Percentiles rank a stretch among this genome's conserved stretches.
phyloP scores from a whole-genome alignment of 2,113 vertebrate genomes.

The Tonatia bakeri region DNA sequence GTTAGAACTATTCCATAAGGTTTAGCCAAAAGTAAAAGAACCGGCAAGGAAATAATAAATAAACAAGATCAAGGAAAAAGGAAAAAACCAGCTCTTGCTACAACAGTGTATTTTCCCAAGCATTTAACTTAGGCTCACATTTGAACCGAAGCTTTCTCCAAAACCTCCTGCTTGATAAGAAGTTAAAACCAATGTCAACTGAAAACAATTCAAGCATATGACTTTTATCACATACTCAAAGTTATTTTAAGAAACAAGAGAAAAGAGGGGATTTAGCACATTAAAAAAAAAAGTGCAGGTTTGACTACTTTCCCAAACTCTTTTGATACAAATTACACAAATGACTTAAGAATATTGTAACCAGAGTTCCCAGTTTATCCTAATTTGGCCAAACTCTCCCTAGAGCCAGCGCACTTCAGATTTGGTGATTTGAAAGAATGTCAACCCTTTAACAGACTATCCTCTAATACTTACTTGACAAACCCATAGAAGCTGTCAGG shows the following conservation, averaged over 20 bases:
- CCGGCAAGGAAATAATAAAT: background rate
- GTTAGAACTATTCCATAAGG: background rate
- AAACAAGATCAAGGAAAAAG: background rate
- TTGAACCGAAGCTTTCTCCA: conserved; percentile 5
- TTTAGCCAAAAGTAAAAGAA: conserved; percentile 17
- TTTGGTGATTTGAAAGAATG: background rate
- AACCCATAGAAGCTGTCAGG: background rate
- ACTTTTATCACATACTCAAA: background rate
- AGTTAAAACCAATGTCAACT: conserved; percentile 2
- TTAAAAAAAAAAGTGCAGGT: background rate
- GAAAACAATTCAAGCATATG: background rate
- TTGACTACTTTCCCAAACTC: background rate
- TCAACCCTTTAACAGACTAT: background rate
- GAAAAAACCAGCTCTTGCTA: background rate
- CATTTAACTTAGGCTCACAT: background rate
- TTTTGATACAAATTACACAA: background rate
- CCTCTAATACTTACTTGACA: background rate
- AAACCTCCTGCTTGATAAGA: background rate
- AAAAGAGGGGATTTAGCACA: background rate
- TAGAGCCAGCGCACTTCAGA: background rate
- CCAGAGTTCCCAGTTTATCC: background rate
- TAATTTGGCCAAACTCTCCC: background rate
- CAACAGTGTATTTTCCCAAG: background rate
- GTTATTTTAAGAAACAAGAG: background rate
- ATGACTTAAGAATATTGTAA: background rate